Base-by-base conservation (phyloP, 2,113 vertebrate genomes). In the Puntigrus tetrazona region DNA sequence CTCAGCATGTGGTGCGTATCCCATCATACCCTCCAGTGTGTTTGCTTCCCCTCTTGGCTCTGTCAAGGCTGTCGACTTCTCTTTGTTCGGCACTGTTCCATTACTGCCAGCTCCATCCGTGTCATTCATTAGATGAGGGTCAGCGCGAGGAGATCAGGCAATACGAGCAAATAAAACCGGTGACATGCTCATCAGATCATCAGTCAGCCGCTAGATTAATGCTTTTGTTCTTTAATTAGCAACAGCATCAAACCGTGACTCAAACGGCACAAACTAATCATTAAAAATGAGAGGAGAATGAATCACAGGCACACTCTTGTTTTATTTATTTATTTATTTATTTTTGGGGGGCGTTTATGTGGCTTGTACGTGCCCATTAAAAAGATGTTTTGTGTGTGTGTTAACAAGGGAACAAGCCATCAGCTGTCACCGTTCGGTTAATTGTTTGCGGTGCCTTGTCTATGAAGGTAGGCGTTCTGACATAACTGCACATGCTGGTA, bases 221-320 rank as follows among this genome's bases (percentile, higher is more conserved):
- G 82, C 85, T 74, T 84, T 85, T 78, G 73, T 83, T 76, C 82
- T 76, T 77, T 86, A 84, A 86, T 86, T 83, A 86, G 78, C 70
- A 88, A 81, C 83, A 65, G 80, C 85, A 86, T 73, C 70, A 88
- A 86, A 84, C 27, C 85, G 52, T 86, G 82, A 85, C 85, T 84
- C 57, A 78, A 81, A 82, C 85, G 77, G 78, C 75, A 27, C 61
- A 84, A 77, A 83, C 84, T 84, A 88, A 81, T 86, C 83, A 84
- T 82, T 78, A 86, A 84, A 86, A 81, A 78, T 86, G 87, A 86
- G 81, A 65, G 84, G 73, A 88, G 78, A 82, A 88, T 88, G 76
- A 86, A 88, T 88, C 83, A 83, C 84, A 84, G 84, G 11, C 84
- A 7, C 74, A 63, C 29, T 55, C 59, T 80, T 25, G 47, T 70